A percentile compares a stretch with the other conserved stretches of the same genome.
phyloP scores from a whole-genome alignment of 2,888 invertebrate species.

The Luffia ferchaultella region DNA sequence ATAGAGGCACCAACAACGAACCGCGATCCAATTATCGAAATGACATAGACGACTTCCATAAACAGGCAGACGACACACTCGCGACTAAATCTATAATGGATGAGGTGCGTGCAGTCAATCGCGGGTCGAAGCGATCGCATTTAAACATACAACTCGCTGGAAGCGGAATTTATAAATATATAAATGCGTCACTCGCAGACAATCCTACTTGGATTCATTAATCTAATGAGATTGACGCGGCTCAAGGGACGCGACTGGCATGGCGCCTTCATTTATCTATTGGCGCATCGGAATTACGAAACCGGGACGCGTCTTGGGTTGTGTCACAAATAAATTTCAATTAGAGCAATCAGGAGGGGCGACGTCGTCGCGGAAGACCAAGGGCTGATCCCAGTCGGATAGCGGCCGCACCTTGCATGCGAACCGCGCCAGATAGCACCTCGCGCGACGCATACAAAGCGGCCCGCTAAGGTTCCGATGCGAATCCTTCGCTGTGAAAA shows the following conservation, averaged over 20 bases:
- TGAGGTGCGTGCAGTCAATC: conserved; percentile 53
- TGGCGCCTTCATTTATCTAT: neutral
- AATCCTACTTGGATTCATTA: conserved; percentile 37
- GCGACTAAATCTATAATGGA: conserved; percentile 60
- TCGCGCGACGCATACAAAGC: conserved; percentile 40
- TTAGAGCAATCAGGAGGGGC: conserved; percentile 48
- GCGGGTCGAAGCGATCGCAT: conserved; percentile 53
- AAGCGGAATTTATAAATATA: conserved; percentile 26
- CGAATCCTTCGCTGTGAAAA: conserved; percentile 59
- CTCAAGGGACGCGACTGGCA: neutral
- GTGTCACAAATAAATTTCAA: conserved; percentile 47
- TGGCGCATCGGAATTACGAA: conserved; percentile 22
- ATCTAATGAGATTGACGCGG: conserved; percentile 24
- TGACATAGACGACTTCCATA: conserved; percentile 44
- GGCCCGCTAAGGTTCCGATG: conserved; percentile 16
- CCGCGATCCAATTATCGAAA: conserved; percentile 57
- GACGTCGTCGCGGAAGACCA: conserved; percentile 39
- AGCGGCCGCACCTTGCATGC: conserved; percentile 39
- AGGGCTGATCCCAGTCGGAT: conserved; percentile 37
- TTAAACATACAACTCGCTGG: conserved; percentile 36
- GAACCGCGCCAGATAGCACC: conserved; percentile 27
- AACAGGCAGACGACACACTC: conserved; percentile 41
- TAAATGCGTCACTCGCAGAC: conserved; percentile 21
- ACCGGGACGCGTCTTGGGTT: conserved; percentile 29
- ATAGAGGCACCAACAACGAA: conserved; percentile 15